A percentile compares a stretch with the other conserved stretches of the same genome.
phyloP scores from a whole-genome alignment of 2,113 vertebrate species.

The Nerophis ophidion region DNA sequence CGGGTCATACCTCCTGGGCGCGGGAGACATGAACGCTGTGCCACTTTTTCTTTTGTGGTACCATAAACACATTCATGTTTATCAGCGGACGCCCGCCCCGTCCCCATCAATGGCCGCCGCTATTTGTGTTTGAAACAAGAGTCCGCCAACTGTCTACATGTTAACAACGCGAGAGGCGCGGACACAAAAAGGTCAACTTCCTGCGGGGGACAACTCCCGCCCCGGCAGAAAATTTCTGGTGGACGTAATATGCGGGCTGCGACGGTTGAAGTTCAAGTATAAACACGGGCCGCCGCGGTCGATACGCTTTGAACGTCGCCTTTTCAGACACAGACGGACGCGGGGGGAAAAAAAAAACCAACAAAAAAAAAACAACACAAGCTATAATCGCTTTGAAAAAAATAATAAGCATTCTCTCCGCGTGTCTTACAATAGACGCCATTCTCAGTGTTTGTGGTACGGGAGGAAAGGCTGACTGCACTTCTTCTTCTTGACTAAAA shows the following conservation, averaged over 20 bases:
- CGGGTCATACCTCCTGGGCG: too few relatives aligned
- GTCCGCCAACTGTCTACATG: neutral
- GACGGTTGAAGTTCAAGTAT: conserved; percentile 29
- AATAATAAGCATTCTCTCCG: conserved; percentile 52
- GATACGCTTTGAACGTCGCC: conserved; percentile 32
- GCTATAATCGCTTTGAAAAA: conserved; percentile 51
- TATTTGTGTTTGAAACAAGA: neutral
- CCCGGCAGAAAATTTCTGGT: conserved; percentile 29
- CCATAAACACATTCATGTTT: neutral
- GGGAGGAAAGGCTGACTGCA: conserved; percentile 26
- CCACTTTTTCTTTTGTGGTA: neutral
- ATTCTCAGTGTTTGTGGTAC: conserved; percentile 41
- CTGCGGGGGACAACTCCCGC: conserved; percentile 16
- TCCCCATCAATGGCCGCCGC: neutral
- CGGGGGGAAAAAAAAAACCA: neutral
- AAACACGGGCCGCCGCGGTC: conserved; percentile 35
- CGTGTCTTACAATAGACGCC: conserved; percentile 41
- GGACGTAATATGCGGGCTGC: conserved; percentile 28
- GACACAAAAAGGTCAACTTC: conserved; percentile 22
- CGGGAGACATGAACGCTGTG: neutral
- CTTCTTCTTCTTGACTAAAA: conserved; percentile 9
- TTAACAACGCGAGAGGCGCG: neutral
- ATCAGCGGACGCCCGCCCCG: neutral
- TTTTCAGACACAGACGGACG: conserved; percentile 25
- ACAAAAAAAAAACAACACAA: conserved; percentile 34